Conservation (phyloP, 2,797 vertebrate genomes). For the Morelia viridis region DNA sequence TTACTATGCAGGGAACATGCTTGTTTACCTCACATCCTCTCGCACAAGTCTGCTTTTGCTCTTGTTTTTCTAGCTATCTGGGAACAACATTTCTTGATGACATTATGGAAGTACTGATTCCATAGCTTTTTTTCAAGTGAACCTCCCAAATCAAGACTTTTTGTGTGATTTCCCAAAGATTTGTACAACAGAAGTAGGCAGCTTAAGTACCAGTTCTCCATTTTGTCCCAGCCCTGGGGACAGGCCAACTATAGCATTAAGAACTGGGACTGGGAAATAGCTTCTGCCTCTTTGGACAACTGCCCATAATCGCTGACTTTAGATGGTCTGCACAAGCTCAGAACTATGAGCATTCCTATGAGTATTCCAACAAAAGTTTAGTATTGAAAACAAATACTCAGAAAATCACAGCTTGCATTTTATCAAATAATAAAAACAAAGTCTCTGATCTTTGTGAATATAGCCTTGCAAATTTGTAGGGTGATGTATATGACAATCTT, state of each 20-base stretch:
- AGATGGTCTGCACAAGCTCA: not conserved
- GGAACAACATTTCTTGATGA: conserved; percentile 7
- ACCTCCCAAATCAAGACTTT: not conserved
- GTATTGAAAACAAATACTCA: not conserved
- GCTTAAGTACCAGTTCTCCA: not conserved
- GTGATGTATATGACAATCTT: not conserved
- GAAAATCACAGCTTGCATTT: not conserved
- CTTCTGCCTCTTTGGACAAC: not conserved
- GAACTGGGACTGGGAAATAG: not conserved
- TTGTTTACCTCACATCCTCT: not conserved
- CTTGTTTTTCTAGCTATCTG: not conserved
- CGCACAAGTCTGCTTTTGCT: not conserved
- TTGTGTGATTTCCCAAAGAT: not conserved
- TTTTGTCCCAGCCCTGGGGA: not conserved
- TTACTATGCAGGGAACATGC: conserved; percentile 13
- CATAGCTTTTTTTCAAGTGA: not conserved
- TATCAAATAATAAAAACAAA: not conserved
- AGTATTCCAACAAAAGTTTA: not conserved
- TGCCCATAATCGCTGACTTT: not conserved
- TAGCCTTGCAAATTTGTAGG: not conserved
- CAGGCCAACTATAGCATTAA: not conserved
- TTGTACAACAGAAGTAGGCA: not conserved
- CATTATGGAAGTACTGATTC: not conserved
- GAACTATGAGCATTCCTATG: not conserved
- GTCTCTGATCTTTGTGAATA: not conserved